Conservation (phyloP, 2,113 vertebrate species). For the Odocoileus hemionus region DNA sequence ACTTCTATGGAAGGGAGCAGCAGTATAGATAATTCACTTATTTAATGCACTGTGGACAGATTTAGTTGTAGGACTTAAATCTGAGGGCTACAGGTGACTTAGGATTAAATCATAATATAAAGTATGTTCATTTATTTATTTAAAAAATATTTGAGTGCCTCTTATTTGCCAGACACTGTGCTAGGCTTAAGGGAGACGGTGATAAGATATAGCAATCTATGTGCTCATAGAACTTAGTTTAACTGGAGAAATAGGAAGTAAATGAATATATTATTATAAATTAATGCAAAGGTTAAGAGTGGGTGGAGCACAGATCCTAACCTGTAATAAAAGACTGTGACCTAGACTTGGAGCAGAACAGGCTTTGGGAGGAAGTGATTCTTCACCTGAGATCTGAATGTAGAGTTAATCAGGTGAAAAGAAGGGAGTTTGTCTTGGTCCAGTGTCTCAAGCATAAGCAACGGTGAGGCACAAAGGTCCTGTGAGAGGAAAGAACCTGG, state of each 20-base stretch:
- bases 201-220: neutral
- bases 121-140: slow-evolving; percentile 11
- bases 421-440: neutral
- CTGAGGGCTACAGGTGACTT: neutral
- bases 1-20: neutral
- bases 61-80: slow-evolving; percentile 10
- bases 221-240: neutral
- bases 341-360: neutral
- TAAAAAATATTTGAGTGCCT: neutral
- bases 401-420: slow-evolving; percentile 5
- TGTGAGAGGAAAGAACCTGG: neutral
- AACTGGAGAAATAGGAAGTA: slow-evolving; percentile 10
- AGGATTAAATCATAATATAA: neutral
- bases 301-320: neutral
- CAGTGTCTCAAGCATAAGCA: neutral
- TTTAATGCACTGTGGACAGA: neutral
- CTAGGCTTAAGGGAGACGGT: neutral
- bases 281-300: neutral
- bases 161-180: neutral
- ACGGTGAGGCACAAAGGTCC: neutral
- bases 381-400: slow-evolving; percentile 20
- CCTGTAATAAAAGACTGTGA: neutral
- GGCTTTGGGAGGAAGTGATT: slow-evolving; percentile 2
- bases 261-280: neutral
- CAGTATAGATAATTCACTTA: slow-evolving; percentile 10